Conservation (phyloP, 1,140 invertebrate genomes). For the Nomia melanderi region DNA sequence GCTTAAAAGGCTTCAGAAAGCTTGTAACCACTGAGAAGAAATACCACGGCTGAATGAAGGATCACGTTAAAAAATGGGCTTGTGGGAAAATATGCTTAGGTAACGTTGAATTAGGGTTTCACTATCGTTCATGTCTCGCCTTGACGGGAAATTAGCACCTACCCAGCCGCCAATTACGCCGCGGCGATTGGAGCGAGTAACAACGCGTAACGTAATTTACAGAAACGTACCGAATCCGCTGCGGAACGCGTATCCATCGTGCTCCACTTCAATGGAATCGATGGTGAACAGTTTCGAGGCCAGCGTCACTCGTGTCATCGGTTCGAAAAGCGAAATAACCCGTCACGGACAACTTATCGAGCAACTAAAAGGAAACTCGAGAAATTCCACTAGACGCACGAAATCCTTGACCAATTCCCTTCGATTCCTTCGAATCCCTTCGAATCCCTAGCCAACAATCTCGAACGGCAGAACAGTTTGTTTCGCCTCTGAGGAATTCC, state of each 20-base stretch:
- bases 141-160: slow-evolving; percentile 37
- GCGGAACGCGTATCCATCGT: background rate
- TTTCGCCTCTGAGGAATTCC: no score
- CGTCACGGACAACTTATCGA: no score
- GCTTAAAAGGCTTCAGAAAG: slow-evolving; percentile 72
- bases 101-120: slow-evolving; percentile 43
- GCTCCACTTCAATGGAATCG: background rate
- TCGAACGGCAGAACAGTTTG: no score
- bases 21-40: slow-evolving; percentile 66
- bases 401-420: no score
- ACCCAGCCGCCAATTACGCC: background rate
- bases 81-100: slow-evolving; percentile 28
- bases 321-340: no score
- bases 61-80: slow-evolving; percentile 39
- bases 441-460: no score
- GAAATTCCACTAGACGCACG: no score
- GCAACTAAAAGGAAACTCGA: no score
- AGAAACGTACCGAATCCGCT: background rate
- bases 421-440: no score
- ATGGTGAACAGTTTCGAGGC: background rate
- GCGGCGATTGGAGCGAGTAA: background rate
- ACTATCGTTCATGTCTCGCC: slow-evolving; percentile 40
- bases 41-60: slow-evolving; percentile 42
- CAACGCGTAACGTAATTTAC: background rate
- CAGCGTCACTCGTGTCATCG: no score